Base-by-base conservation (phyloP, 2,888 invertebrate genomes). In the Mimas tiliae region DNA sequence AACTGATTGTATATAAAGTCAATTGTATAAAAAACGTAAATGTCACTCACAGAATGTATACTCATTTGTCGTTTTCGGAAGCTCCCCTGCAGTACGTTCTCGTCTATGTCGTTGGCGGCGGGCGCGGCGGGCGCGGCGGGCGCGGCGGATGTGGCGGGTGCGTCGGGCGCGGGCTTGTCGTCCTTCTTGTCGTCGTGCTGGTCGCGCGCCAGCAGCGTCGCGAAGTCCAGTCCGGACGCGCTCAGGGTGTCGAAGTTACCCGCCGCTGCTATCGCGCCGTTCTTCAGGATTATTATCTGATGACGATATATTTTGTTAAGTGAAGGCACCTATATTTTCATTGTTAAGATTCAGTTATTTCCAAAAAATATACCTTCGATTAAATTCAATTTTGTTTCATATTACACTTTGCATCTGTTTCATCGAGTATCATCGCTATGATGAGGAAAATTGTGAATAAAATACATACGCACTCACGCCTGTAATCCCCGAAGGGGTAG, bases 171-270 rank as follows among this genome's bases (percentile, higher is more conserved):
- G 19, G 86, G 85, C 0, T 73, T 62, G 0, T 76, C 70, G 0
- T 82, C 80, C 62, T 85, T 88, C 66, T 88, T 87, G 0, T 90
- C 90, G 50, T 90, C 88, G 0, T 91, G 91, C 58, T 94, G 91
- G 1, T 91, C 90, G 9, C 94, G 93, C 0, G 94, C 95, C 67
- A 97, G 83, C 69, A 98, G 85, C 77, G 96, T 94, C 0, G 97
- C 96, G 84, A 98, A 97, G 86, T 98, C 96, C 74, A 97, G 85
- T 0, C 97, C 97, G 6, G 95, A 95, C 6, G 95, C 95, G 72
- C 96, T 95, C 1, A 98, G 88, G 1, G 96, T 95, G 19, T 95
- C 95, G 81, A 96, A 97, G 67, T 96, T 95, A 64, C 96, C 96
- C 47, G 96, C 95, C 0, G 95, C 95, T 6, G 94, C 94, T 73